These are phyloP conservation scores for Vandiemenella viatica DNA, from an alignment of 2,888 invertebrate genomes.

Conservation along the genomic window DNA sequence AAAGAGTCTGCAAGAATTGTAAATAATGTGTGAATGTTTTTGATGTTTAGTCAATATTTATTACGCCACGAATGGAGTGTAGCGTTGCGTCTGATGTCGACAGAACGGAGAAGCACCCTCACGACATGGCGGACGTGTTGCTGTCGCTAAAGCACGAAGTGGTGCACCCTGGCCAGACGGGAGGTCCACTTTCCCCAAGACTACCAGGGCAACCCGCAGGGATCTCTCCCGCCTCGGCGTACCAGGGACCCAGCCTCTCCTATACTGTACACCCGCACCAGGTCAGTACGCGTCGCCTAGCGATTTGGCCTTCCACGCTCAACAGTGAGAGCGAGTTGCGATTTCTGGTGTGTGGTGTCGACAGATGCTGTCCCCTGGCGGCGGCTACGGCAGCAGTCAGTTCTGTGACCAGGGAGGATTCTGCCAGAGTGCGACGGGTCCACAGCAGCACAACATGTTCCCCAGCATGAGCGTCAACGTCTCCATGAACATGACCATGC, in stretches of 20 bases:
- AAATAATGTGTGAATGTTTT: too few relatives aligned
- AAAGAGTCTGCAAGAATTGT: too few relatives aligned
- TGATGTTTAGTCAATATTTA: too few relatives aligned
- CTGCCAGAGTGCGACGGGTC: constrained; percentile 23
- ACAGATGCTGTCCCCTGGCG: constrained; percentile 39
- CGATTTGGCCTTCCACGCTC: too few relatives aligned
- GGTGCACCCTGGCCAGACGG: constrained; percentile 54
- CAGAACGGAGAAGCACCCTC: constrained; percentile 19
- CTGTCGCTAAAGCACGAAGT: constrained; percentile 77
- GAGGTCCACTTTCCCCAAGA: background rate
- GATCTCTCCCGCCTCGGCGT: constrained; percentile 5
- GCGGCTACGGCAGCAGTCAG: constrained; percentile 15
- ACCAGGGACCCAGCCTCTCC: constrained; percentile 28
- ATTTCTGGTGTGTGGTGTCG: constrained; percentile 14
- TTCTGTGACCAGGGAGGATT: constrained; percentile 13
- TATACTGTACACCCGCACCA: constrained; percentile 36
- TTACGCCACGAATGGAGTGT: too few relatives aligned
- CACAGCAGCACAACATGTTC: constrained; percentile 32
- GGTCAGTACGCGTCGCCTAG: constrained; percentile 16
- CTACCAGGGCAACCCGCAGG: constrained; percentile 14
- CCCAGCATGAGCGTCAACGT: constrained; percentile 95
- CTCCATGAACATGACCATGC: constrained; percentile 97
- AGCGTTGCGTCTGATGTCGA: too few relatives aligned
- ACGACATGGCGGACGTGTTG: constrained; percentile 77
- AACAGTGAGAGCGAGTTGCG: too few relatives aligned